Percentiles rank a stretch among this genome's conserved stretches.
These are phyloP conservation scores for Dorcus parallelipipedus DNA, from an alignment of 2,888 invertebrate species.

Conservation along the genomic window DNA sequence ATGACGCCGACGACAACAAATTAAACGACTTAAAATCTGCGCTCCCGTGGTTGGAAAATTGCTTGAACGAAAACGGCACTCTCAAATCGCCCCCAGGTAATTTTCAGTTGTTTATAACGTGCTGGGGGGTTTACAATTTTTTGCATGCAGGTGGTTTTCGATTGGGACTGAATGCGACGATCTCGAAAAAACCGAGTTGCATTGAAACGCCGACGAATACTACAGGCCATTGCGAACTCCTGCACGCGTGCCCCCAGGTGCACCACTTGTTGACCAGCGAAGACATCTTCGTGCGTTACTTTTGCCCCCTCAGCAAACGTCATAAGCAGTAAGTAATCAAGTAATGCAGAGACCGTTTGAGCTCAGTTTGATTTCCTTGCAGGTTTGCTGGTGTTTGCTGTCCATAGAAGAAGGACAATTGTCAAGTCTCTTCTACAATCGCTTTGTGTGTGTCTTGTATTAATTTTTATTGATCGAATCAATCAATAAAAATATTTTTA, in stretches of 20 bases:
- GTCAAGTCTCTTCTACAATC: too few relatives aligned
- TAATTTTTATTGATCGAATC: too few relatives aligned
- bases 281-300: slow-evolving; percentile 14
- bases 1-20: too few relatives aligned
- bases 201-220: slow-evolving; percentile 19
- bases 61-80: too few relatives aligned
- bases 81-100: too few relatives aligned
- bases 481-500: too few relatives aligned
- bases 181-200: slow-evolving; percentile 19
- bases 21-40: too few relatives aligned
- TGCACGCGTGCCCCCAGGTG: slow-evolving; percentile 17
- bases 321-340: background rate
- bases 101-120: too few relatives aligned
- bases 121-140: too few relatives aligned
- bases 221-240: slow-evolving; percentile 22
- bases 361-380: background rate
- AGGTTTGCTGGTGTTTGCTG: background rate
- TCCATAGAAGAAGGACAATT: background rate
- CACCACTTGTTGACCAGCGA: slow-evolving; percentile 8
- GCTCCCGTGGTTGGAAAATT: too few relatives aligned
- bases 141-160: slow-evolving; percentile 16
- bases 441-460: too few relatives aligned
- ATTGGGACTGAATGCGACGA: slow-evolving; percentile 24
- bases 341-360: too few relatives aligned
- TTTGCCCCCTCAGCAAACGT: background rate